Conservation (phyloP, 2,113 vertebrate genomes). For the Phoxinus phoxinus region DNA sequence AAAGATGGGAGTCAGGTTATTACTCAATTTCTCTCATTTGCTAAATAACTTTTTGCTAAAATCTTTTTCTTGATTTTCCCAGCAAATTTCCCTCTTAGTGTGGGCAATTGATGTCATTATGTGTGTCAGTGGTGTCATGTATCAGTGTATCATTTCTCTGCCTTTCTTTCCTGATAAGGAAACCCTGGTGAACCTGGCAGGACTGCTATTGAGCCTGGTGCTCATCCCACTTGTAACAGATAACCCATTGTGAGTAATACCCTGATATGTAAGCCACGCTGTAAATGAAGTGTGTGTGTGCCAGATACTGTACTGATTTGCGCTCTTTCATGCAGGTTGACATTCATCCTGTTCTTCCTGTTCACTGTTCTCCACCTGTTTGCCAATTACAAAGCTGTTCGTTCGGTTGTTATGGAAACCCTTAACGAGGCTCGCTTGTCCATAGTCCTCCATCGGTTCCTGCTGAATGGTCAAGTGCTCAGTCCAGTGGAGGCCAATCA, state of each 20-base stretch:
- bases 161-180: slow-evolving; percentile 72
- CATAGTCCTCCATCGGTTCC: slow-evolving; percentile 78
- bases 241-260: slow-evolving; percentile 74
- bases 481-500: slow-evolving; percentile 77
- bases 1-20: slow-evolving; percentile 92
- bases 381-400: slow-evolving; percentile 88
- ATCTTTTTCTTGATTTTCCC: not conserved
- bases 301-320: not conserved
- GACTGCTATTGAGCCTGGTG: slow-evolving; percentile 82
- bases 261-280: not conserved
- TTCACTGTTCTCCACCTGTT: slow-evolving; percentile 87
- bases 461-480: slow-evolving; percentile 70
- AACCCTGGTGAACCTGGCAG: slow-evolving; percentile 87
- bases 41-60: not conserved
- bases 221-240: slow-evolving; percentile 84
- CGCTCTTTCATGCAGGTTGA: slow-evolving; percentile 71
- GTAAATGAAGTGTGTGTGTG: not conserved
- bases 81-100: not conserved
- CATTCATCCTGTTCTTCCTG: slow-evolving; percentile 82
- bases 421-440: slow-evolving; percentile 85
- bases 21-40: not conserved
- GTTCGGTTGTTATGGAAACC: slow-evolving; percentile 87
- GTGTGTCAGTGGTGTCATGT: not conserved
- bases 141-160: not conserved
- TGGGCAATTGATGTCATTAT: not conserved